A percentile compares a stretch with the other conserved stretches of the same genome.
phyloP scores from a whole-genome alignment of 2,113 vertebrate genomes.

The Trochalopteron elliotii region DNA sequence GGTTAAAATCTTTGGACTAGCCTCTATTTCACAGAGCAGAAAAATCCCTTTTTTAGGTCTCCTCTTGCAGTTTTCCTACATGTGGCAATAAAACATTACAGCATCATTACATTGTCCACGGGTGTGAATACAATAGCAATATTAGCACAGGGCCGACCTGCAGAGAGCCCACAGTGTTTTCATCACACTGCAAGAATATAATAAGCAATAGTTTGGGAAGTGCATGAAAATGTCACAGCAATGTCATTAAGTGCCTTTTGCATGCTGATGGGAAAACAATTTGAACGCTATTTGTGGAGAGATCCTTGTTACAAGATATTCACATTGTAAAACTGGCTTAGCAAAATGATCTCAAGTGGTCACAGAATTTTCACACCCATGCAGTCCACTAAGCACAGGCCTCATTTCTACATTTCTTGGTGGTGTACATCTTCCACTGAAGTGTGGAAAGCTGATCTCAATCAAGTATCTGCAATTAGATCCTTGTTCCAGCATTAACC shows the following conservation, averaged over 20 bases:
- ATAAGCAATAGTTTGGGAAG: background rate
- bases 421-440: background rate
- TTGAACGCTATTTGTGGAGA: background rate
- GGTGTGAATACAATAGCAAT: background rate
- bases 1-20: background rate
- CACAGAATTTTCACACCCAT: background rate
- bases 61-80: background rate
- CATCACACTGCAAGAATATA: background rate
- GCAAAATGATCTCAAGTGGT: background rate
- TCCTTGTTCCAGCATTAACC: background rate
- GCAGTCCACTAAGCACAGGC: background rate
- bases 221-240: background rate
- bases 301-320: background rate
- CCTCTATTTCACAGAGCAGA: background rate
- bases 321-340: background rate
- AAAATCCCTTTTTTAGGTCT: background rate
- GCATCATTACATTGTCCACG: background rate
- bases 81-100: background rate
- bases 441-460: background rate
- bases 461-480: background rate
- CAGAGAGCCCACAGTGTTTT: background rate
- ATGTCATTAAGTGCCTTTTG: background rate
- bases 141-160: background rate
- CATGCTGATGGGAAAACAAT: background rate
- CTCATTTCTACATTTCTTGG: background rate